phyloP scores from a whole-genome alignment of 2,797 vertebrate genomes.

The Gallinago stenura region DNA sequence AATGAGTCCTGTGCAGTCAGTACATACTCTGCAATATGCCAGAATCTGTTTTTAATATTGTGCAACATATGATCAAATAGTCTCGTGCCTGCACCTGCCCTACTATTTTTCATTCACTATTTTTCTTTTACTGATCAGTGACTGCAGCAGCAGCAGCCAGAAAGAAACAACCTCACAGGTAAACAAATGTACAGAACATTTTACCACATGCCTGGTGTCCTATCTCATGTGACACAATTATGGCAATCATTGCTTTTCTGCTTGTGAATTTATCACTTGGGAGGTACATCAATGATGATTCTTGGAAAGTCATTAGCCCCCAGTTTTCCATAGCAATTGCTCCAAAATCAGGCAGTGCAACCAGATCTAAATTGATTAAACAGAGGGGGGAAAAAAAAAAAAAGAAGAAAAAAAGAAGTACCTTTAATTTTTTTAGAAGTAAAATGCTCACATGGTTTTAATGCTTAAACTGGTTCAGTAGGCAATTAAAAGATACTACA shows the following conservation, averaged over 20 bases:
- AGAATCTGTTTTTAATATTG: not conserved
- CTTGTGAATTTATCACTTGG: constrained; percentile 51
- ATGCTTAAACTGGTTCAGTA: not conserved
- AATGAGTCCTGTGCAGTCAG: not conserved
- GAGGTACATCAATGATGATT: constrained; percentile 66
- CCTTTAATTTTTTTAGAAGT: not conserved
- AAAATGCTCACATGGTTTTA: not conserved
- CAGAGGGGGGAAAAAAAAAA: not conserved
- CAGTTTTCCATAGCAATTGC: constrained; percentile 83
- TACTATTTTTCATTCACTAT: not conserved
- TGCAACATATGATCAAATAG: not conserved
- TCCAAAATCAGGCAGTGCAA: constrained; percentile 78
- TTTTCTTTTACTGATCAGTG: not conserved
- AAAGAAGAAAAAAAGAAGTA: not conserved
- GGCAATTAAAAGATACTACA: not conserved
- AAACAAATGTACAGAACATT: constrained; percentile 58
- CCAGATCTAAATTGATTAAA: constrained; percentile 77
- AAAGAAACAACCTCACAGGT: not conserved
- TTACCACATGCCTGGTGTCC: constrained; percentile 85
- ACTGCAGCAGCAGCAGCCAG: not conserved
- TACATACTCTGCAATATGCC: not conserved
- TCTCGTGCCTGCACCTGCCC: not conserved
- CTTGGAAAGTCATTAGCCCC: constrained; percentile 80
- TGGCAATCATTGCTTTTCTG: constrained; percentile 55
- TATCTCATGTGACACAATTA: constrained; percentile 79